These are phyloP conservation scores for Eurypyga helias DNA, from an alignment of 2,113 vertebrate genomes.

Conservation along the genomic window DNA sequence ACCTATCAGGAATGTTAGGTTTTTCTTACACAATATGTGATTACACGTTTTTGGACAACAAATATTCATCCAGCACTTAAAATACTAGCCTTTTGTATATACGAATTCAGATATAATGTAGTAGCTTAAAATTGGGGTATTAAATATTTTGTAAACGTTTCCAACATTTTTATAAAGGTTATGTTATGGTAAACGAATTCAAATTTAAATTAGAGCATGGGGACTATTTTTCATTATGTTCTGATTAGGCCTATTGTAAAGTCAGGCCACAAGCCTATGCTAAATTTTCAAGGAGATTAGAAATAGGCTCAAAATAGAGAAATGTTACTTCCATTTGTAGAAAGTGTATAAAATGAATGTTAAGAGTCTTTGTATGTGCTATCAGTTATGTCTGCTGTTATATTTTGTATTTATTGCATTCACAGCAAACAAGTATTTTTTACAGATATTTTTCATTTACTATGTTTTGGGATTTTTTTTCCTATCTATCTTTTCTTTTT, in stretches of 20 bases:
- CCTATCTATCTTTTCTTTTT: neutral
- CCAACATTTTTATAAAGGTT: neutral
- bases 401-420: neutral
- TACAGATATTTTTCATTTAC: neutral
- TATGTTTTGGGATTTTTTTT: rapidly evolving
- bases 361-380: neutral
- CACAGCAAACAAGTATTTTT: neutral
- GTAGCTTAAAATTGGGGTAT: neutral
- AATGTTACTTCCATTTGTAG: neutral
- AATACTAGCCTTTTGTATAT: neutral
- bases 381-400: neutral
- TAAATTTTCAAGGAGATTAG: neutral
- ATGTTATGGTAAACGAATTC: neutral
- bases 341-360: neutral
- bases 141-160: neutral
- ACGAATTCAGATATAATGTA: neutral
- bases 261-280: neutral
- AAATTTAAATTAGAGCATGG: neutral
- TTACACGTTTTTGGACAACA: neutral
- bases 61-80: conserved; percentile 5
- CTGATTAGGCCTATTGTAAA: neutral
- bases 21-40: conserved; percentile 34
- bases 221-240: neutral
- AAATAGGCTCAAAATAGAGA: neutral
- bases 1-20: conserved; percentile 70